Percentiles rank a stretch among this genome's conserved stretches.
Conservation (phyloP, 2,797 vertebrate species). For the Anomalospiza imberbis region DNA sequence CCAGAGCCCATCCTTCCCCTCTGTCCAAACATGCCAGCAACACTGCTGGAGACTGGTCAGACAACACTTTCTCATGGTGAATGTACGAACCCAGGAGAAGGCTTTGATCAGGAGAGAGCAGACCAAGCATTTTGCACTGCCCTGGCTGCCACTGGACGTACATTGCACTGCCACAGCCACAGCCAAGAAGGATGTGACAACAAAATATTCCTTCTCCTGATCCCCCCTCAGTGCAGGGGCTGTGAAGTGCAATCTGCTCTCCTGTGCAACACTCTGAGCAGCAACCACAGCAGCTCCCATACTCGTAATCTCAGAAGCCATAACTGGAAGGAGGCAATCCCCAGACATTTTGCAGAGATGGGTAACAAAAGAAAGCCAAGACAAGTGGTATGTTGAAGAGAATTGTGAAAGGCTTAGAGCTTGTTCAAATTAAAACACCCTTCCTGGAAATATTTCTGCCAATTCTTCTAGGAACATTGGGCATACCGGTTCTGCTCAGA, state of each 20-base stretch:
- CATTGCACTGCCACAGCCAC: background rate
- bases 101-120: background rate
- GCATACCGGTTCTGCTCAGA: background rate
- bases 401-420: background rate
- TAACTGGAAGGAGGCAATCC: background rate
- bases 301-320: background rate
- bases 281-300: background rate
- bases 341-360: background rate
- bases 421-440: background rate
- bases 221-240: background rate
- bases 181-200: rapidly evolving
- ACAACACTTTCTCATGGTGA: background rate
- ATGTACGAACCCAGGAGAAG: background rate
- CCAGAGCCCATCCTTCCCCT: background rate
- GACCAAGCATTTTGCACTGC: background rate
- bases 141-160: background rate
- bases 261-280: background rate
- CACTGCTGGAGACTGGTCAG: background rate
- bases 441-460: background rate
- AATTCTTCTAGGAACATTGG: background rate
- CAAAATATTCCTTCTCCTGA: background rate
- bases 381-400: background rate
- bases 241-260: background rate
- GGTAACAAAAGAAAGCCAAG: background rate
- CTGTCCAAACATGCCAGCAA: background rate